phyloP scores from a whole-genome alignment of 2,797 vertebrate genomes.

The Anableps anableps region DNA sequence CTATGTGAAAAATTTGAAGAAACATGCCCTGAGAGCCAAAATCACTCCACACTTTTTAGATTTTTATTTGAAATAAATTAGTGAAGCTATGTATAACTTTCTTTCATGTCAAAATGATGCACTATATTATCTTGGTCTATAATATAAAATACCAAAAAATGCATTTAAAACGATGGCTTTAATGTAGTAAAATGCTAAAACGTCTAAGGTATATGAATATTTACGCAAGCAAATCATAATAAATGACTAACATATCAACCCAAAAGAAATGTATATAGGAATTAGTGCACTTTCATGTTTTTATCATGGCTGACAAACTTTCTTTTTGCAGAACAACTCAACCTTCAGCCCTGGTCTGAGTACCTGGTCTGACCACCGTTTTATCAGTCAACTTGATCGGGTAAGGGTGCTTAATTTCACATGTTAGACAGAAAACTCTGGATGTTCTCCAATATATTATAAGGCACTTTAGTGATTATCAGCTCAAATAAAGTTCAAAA shows the following conservation, averaged over 20 bases:
- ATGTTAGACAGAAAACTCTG: neutral
- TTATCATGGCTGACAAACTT: neutral
- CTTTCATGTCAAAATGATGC: too few species aligned
- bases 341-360: slow-evolving; percentile 15
- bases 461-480: neutral
- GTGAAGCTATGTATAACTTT: too few species aligned
- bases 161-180: neutral
- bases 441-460: neutral
- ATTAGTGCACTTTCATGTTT: neutral
- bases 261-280: neutral
- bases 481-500: neutral
- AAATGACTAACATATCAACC: neutral
- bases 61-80: too few species aligned
- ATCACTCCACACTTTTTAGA: too few species aligned
- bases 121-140: too few species aligned
- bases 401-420: slow-evolving; percentile 52
- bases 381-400: slow-evolving; percentile 37
- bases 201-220: neutral
- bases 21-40: too few species aligned
- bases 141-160: too few species aligned
- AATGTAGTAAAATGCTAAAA: neutral
- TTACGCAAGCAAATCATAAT: neutral
- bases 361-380: neutral
- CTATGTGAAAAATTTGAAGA: too few species aligned
- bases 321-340: slow-evolving; percentile 49